A percentile compares a stretch with the other conserved stretches of the same genome.
phyloP scores from a whole-genome alignment of 2,113 vertebrate genomes.

The Progne subis region DNA sequence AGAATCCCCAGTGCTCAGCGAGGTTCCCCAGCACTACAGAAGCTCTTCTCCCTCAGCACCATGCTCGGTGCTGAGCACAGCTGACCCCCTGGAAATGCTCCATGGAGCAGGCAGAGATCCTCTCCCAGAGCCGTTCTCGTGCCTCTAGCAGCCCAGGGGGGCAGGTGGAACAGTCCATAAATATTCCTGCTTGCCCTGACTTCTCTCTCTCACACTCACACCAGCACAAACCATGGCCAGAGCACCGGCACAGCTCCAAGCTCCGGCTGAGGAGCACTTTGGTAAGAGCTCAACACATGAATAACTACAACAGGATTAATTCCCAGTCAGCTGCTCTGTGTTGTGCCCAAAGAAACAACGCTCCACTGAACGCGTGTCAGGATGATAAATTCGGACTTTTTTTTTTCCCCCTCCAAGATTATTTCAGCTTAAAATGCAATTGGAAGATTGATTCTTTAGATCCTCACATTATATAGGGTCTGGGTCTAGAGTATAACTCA shows the following conservation, averaged over 20 bases:
- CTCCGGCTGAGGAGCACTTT: neutral
- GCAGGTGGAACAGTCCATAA: neutral
- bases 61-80: fast-evolving
- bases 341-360: constrained; percentile 26
- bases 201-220: no score
- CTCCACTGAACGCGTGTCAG: constrained; percentile 9
- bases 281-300: neutral
- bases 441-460: constrained; percentile 60
- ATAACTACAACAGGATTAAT: neutral
- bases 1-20: neutral
- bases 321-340: neutral
- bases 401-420: neutral
- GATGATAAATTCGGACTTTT: constrained; percentile 35
- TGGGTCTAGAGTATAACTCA: constrained; percentile 30
- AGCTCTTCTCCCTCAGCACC: neutral
- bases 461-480: constrained; percentile 30
- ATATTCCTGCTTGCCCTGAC: neutral
- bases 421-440: constrained; percentile 43
- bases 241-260: fast-evolving
- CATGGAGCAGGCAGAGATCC: neutral
- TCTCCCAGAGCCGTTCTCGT: fast-evolving
- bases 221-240: neutral
- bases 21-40: fast-evolving
- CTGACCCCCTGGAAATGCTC: neutral
- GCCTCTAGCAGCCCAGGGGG: neutral